A percentile compares a stretch with the other conserved stretches of the same genome.
phyloP scores from a whole-genome alignment of 1,140 invertebrate species.

The Drosophila arizonae region DNA sequence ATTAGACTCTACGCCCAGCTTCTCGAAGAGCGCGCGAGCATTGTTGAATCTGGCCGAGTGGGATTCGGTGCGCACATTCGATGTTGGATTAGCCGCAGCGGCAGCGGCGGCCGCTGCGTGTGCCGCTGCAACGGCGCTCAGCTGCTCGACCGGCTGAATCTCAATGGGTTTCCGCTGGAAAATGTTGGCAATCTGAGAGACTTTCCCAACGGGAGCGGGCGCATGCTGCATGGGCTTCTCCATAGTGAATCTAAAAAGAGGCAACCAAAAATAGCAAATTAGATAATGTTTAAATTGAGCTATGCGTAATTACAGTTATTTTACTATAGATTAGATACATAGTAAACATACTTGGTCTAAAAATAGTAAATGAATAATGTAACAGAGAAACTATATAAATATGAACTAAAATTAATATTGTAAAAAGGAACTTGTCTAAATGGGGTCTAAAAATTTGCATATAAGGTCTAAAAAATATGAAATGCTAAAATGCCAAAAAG shows the following conservation, averaged over 20 bases:
- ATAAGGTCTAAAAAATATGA: too few relatives aligned
- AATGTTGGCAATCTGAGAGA: constrained; percentile 94
- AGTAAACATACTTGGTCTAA: neutral
- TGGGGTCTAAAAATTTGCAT: too few relatives aligned
- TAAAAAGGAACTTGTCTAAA: too few relatives aligned
- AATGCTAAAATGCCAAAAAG: neutral
- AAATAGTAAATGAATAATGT: too few relatives aligned
- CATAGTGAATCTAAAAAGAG: constrained; percentile 81
- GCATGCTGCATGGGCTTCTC: constrained; percentile 88
- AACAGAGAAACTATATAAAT: too few relatives aligned
- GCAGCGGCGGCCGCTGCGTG: constrained; percentile 71
- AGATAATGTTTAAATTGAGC: neutral
- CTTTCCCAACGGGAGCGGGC: constrained; percentile 88
- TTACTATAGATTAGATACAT: too few relatives aligned
- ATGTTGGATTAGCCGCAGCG: constrained; percentile 84
- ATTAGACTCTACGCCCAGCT: constrained; percentile 89
- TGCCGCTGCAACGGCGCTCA: constrained; percentile 75
- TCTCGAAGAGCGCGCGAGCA: constrained; percentile 95
- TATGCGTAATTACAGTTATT: too few relatives aligned
- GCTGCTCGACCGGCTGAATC: constrained; percentile 77
- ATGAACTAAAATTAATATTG: too few relatives aligned
- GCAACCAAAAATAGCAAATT: neutral
- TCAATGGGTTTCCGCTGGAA: constrained; percentile 88
- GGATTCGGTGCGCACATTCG: constrained; percentile 90
- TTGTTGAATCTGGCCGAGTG: constrained; percentile 95